Evolutionary conservation across 2,888 invertebrate species (phyloP).

Genomic region (Erebia ligea): DNA sequence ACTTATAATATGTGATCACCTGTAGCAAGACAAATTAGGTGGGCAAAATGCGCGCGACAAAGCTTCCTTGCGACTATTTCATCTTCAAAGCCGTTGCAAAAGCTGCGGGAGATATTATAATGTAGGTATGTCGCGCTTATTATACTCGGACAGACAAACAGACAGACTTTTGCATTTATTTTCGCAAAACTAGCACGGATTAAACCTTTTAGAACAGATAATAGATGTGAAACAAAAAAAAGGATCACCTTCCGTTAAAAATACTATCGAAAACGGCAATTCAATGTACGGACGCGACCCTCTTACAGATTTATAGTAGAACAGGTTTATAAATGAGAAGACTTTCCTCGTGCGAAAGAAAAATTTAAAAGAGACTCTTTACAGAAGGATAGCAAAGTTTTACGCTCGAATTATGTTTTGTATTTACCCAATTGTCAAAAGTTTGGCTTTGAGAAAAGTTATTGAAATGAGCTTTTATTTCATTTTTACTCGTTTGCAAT

Average conservation of each 20-base stretch:
- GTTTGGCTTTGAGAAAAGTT: conserved; percentile 37
- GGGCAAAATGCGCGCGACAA: too few species aligned
- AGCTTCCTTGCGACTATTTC: too few species aligned
- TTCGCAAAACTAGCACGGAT: neutral
- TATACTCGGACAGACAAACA: too few species aligned
- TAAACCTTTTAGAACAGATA: neutral
- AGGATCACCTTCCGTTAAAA: conserved; percentile 13
- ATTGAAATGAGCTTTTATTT: conserved; percentile 35
- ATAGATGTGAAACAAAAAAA: conserved; percentile 2
- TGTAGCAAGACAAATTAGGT: too few species aligned
- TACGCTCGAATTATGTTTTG: conserved; percentile 17
- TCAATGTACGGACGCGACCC: conserved; percentile 19
- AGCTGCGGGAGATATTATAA: too few species aligned
- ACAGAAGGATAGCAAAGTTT: conserved; percentile 15
- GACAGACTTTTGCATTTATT: too few species aligned
- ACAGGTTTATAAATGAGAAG: conserved; percentile 19
- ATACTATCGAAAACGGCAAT: conserved; percentile 13
- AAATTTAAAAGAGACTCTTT: conserved; percentile 19
- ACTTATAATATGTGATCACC: neutral
- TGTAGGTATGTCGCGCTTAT: too few species aligned
- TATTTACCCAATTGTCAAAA: conserved; percentile 32
- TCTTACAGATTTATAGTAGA: conserved; percentile 22
- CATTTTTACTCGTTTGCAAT: neutral
- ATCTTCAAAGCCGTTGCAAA: too few species aligned
- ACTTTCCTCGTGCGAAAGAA: conserved; percentile 18